Conservation (phyloP, 2,888 invertebrate species). For the Chironomus tentans region DNA sequence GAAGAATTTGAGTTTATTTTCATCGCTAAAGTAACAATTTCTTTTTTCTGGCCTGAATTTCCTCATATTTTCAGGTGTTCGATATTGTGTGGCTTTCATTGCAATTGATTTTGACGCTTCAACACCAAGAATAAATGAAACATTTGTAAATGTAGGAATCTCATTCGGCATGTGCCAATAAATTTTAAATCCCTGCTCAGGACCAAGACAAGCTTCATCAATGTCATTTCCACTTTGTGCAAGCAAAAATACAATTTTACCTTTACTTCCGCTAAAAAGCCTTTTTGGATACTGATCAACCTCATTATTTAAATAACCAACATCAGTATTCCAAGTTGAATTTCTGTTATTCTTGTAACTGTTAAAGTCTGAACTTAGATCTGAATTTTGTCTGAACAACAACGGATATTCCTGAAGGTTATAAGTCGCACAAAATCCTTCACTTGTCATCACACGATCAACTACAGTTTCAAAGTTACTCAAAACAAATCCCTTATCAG, state of each 20-base stretch:
- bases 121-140: not conserved
- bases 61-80: not conserved
- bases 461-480: not conserved
- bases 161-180: constrained; percentile 6
- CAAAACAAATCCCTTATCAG: not conserved
- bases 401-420: not conserved
- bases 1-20: not conserved
- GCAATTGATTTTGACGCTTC: not conserved
- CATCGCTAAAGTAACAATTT: not conserved
- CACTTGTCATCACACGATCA: not conserved
- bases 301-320: not conserved
- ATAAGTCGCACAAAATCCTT: not conserved
- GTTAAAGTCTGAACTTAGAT: not conserved
- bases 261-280: not conserved
- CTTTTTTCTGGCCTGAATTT: not conserved
- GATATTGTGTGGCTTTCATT: not conserved
- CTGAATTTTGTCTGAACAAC: not conserved
- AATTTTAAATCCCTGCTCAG: not conserved
- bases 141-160: not conserved
- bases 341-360: not conserved
- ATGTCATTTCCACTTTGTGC: not conserved
- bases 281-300: not conserved
- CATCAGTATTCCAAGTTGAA: not conserved
- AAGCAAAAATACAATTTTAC: not conserved
- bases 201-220: not conserved